These are phyloP conservation scores for Druon quercuslanigerum DNA, from an alignment of 1,140 invertebrate genomes.

Conservation along the genomic window DNA sequence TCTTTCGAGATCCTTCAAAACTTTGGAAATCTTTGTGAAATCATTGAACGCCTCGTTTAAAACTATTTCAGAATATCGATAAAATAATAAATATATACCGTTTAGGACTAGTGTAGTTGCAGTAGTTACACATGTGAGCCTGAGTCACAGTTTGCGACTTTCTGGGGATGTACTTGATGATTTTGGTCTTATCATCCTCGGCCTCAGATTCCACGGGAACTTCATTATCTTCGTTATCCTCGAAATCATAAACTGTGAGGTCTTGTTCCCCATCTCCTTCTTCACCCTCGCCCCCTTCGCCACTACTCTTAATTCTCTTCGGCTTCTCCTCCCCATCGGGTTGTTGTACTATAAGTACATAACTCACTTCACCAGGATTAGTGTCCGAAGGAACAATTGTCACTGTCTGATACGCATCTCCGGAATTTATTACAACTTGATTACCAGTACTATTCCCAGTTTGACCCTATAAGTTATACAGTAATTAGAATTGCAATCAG, in stretches of 20 bases:
- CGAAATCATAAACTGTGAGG: conserved; percentile 81
- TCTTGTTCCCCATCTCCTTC: conserved; percentile 79
- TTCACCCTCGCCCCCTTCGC: conserved; percentile 78
- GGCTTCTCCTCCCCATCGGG: conserved; percentile 77
- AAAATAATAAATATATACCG: conserved; percentile 69
- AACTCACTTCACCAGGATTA: conserved; percentile 88
- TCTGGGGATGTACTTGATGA: conserved; percentile 81
- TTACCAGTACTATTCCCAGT: conserved; percentile 63
- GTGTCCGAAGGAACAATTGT: conserved; percentile 90
- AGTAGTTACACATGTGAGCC: conserved; percentile 91
- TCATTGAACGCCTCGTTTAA: no score
- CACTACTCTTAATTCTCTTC: conserved; percentile 77
- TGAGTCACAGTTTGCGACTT: conserved; percentile 83
- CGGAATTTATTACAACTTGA: conserved; percentile 77
- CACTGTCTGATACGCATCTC: conserved; percentile 87
- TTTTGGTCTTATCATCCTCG: conserved; percentile 84
- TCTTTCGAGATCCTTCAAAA: no score
- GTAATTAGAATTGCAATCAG: conserved; percentile 27
- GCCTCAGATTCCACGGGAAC: conserved; percentile 79
- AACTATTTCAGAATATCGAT: no score
- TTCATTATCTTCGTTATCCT: conserved; percentile 79
- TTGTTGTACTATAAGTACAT: conserved; percentile 92
- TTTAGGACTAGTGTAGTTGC: conserved; percentile 92
- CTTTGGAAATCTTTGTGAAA: no score
- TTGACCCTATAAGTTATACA: conserved; percentile 57